phyloP scores from a whole-genome alignment of 2,797 vertebrate species.

The Rallus crepitans region DNA sequence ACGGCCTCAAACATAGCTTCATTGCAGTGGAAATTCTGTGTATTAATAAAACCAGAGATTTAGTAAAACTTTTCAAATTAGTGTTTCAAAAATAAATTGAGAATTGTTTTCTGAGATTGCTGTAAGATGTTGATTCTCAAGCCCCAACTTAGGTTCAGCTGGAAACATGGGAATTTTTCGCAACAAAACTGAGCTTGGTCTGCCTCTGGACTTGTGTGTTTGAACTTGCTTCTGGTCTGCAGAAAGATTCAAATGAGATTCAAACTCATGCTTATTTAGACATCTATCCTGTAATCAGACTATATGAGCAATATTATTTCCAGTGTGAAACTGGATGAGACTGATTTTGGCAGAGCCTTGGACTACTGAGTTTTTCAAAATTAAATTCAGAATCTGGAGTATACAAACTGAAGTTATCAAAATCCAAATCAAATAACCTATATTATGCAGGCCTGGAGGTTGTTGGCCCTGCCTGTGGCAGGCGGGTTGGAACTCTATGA shows the following conservation, averaged over 20 bases:
- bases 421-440: not conserved
- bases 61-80: not conserved
- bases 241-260: not conserved
- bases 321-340: not conserved
- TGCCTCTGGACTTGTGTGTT: not conserved
- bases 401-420: not conserved
- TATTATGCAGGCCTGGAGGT: too few species aligned
- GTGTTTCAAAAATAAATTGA: not conserved
- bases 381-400: not conserved
- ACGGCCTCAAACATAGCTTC: slow-evolving; percentile 94
- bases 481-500: too few species aligned
- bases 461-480: too few species aligned
- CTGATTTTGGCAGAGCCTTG: not conserved
- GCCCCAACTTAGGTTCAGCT: not conserved
- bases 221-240: not conserved
- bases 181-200: not conserved
- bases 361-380: not conserved
- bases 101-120: not conserved
- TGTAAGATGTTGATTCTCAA: not conserved
- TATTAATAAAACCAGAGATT: not conserved
- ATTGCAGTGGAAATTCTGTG: slow-evolving; percentile 90
- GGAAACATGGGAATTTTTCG: not conserved
- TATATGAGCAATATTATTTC: not conserved
- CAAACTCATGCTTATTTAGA: not conserved
- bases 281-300: not conserved